Evolutionary conservation across 2,888 invertebrate genomes (phyloP).

Genomic region (Xestia rhomboidea): DNA sequence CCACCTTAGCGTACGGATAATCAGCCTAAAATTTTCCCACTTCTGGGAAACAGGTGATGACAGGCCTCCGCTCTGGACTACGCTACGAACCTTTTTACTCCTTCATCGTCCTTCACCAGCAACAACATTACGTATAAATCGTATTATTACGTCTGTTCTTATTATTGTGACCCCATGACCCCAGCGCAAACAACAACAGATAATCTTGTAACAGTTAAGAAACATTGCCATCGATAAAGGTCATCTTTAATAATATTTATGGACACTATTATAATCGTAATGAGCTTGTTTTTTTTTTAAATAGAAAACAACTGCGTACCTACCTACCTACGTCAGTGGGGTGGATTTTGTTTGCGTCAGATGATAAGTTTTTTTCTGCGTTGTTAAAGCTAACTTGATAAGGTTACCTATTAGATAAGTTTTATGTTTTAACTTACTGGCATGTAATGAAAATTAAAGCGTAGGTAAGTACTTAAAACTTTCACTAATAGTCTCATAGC

Average conservation of each 20-base stretch:
- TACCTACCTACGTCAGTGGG: conserved; percentile 42
- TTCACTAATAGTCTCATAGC: no score
- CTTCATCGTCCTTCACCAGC: background rate
- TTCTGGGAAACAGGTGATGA: background rate
- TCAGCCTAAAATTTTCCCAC: background rate
- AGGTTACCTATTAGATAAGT: background rate
- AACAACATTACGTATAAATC: conserved; percentile 35
- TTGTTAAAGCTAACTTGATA: conserved; percentile 12
- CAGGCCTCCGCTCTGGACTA: background rate
- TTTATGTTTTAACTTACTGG: background rate
- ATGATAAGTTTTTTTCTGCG: conserved; percentile 8
- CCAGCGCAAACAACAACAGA: conserved; percentile 71
- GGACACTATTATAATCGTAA: conserved; percentile 63
- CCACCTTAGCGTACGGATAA: background rate
- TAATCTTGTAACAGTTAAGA: conserved; percentile 67
- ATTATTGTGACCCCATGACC: conserved; percentile 71
- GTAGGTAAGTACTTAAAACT: no score
- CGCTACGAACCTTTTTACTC: background rate
- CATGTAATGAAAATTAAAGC: background rate
- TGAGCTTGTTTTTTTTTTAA: conserved; percentile 67
- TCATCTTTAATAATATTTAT: conserved; percentile 65
- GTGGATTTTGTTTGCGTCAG: conserved; percentile 5
- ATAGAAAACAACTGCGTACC: conserved; percentile 48
- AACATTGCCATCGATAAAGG: conserved; percentile 64
- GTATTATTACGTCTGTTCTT: conserved; percentile 50